These are phyloP conservation scores for Mobula birostris DNA, from an alignment of 2,113 vertebrate genomes.

Conservation along the genomic window DNA sequence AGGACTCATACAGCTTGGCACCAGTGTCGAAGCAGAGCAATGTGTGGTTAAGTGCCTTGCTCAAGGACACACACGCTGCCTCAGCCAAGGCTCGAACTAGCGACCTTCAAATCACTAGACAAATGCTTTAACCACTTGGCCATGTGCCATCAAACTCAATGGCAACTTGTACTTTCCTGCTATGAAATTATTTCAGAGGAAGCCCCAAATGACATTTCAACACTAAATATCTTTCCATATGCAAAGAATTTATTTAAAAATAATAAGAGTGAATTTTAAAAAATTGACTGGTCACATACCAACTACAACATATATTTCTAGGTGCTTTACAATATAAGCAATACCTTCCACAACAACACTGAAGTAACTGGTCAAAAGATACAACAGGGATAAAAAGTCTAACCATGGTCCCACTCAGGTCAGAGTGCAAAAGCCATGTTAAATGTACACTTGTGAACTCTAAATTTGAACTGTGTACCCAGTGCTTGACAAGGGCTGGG, in stretches of 20 bases:
- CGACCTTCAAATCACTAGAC: no score
- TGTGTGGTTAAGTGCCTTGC: no score
- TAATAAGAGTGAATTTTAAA: background rate
- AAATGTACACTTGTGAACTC: no score
- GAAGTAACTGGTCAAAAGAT: background rate
- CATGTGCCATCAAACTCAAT: no score
- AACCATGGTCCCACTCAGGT: background rate
- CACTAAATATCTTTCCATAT: background rate
- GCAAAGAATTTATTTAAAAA: background rate
- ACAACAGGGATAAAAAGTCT: background rate
- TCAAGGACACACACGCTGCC: no score
- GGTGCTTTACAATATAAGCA: background rate
- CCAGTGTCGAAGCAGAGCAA: no score
- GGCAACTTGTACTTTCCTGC: background rate
- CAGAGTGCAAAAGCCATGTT: background rate
- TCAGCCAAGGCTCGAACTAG: no score
- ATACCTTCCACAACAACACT: background rate
- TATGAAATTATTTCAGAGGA: background rate
- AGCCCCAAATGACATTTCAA: background rate
- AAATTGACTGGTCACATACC: background rate
- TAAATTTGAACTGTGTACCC: no score
- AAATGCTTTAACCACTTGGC: no score
- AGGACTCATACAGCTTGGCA: no score
- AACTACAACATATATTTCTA: background rate
- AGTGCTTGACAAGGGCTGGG: no score